Conservation (phyloP, 2,797 vertebrate species). For the Hippopotamyrus pictus region DNA sequence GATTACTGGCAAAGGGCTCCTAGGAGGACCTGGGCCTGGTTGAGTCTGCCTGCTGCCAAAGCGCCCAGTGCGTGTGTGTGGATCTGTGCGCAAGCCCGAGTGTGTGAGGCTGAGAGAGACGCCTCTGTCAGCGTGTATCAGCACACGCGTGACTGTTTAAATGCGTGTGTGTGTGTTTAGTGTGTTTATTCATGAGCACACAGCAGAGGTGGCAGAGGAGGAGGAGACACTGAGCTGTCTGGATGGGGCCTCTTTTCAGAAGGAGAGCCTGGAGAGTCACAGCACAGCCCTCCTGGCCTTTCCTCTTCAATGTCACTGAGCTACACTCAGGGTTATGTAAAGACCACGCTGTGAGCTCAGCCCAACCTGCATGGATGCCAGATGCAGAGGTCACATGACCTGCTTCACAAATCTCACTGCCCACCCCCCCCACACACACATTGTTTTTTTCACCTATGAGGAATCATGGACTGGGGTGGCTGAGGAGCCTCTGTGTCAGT, state of each 20-base stretch:
- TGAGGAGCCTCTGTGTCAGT: background rate
- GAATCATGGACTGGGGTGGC: background rate
- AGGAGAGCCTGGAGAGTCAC: background rate
- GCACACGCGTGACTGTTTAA: background rate
- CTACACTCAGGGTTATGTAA: background rate
- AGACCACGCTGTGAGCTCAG: background rate
- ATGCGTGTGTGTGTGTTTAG: background rate
- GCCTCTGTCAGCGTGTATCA: background rate
- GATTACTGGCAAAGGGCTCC: slow-evolving; percentile 59
- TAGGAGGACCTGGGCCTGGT: slow-evolving; percentile 41
- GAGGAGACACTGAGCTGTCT: background rate
- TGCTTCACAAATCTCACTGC: background rate
- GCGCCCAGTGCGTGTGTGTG: slow-evolving; percentile 29
- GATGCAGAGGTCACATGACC: background rate
- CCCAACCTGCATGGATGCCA: background rate
- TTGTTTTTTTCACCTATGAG: background rate
- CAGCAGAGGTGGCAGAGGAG: background rate
- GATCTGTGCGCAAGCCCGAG: background rate
- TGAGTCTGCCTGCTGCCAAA: slow-evolving; percentile 56
- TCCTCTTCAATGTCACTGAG: background rate
- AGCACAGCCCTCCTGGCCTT: background rate
- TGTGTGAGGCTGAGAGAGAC: background rate
- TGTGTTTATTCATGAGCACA: slow-evolving; percentile 14
- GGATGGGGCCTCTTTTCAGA: background rate
- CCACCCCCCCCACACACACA: background rate